Conservation (phyloP, 2,888 invertebrate species). For the Ectemnius lituratus region DNA sequence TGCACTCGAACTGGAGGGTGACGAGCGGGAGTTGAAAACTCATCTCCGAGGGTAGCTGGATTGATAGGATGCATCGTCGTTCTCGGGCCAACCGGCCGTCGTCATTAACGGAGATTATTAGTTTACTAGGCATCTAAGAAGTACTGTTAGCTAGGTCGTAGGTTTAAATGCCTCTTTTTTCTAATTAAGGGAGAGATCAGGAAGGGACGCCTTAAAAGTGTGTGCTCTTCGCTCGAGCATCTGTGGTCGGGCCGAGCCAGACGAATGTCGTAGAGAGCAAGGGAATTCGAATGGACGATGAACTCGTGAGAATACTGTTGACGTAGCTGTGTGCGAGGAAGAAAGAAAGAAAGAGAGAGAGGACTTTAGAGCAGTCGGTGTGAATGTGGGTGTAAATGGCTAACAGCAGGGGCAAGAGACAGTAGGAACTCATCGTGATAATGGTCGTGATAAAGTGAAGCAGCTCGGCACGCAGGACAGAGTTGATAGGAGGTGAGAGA, state of each 20-base stretch:
- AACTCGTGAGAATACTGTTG: constrained; percentile 9
- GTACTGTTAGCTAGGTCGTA: constrained; percentile 61
- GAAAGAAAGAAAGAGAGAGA: constrained; percentile 9
- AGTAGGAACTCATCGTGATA: constrained; percentile 39
- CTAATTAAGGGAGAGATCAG: constrained; percentile 41
- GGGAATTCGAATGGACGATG: constrained; percentile 18
- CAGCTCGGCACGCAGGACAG: constrained; percentile 14
- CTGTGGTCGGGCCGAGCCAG: constrained; percentile 60
- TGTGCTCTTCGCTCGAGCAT: constrained; percentile 34
- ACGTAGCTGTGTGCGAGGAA: not conserved
- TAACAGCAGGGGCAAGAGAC: constrained; percentile 13
- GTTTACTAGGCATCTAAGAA: constrained; percentile 65
- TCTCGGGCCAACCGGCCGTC: constrained; percentile 58
- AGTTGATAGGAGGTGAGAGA: constrained; percentile 2
- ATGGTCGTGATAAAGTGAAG: constrained; percentile 48
- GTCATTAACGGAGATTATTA: constrained; percentile 76
- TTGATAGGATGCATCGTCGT: too few species aligned
- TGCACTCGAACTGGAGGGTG: not conserved
- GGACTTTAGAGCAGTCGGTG: constrained; percentile 1
- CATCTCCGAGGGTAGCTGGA: too few species aligned
- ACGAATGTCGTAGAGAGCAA: constrained; percentile 36
- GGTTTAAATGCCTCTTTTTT: constrained; percentile 59
- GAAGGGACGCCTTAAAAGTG: constrained; percentile 30
- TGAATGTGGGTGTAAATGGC: constrained; percentile 9
- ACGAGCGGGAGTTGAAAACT: not conserved